phyloP scores from a whole-genome alignment of 92 coral and sea anemone species.

The Metridium senile region DNA sequence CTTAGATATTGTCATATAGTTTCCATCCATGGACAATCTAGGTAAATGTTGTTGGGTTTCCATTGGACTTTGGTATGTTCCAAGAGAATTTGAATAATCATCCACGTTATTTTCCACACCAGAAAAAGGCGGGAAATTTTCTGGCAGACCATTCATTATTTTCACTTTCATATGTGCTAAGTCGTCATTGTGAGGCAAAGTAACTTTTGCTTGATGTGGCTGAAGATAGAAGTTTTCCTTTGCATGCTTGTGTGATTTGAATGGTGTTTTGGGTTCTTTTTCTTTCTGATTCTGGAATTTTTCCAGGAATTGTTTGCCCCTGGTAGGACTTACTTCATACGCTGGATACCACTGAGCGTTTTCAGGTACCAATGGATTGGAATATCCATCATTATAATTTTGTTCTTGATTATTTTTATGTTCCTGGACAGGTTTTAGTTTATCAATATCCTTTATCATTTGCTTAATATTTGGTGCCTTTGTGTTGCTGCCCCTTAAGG shows the following conservation, averaged over 20 bases:
- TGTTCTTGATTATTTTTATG: neutral
- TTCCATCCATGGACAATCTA: neutral
- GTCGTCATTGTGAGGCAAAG: neutral
- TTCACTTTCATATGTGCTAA: constrained; percentile 7
- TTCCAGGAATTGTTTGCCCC: neutral
- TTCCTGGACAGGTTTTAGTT: neutral
- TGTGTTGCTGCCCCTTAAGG: neutral
- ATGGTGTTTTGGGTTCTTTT: constrained; percentile 11
- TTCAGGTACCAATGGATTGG: neutral
- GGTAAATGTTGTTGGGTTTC: neutral
- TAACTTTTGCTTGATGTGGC: neutral
- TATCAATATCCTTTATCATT: neutral
- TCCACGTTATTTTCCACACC: neutral
- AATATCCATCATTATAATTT: neutral
- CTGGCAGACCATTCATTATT: constrained; percentile 1
- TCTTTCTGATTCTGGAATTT: neutral
- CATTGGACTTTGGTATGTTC: neutral
- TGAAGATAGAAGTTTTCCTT: constrained; percentile 23
- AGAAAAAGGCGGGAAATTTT: neutral
- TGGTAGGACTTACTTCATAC: neutral
- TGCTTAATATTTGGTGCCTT: neutral
- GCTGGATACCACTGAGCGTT: neutral
- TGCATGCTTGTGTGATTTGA: constrained; percentile 14
- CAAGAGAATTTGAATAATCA: neutral
- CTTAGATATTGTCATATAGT: neutral